phyloP scores from a whole-genome alignment of 2,113 vertebrate species.

The Fregata magnificens region DNA sequence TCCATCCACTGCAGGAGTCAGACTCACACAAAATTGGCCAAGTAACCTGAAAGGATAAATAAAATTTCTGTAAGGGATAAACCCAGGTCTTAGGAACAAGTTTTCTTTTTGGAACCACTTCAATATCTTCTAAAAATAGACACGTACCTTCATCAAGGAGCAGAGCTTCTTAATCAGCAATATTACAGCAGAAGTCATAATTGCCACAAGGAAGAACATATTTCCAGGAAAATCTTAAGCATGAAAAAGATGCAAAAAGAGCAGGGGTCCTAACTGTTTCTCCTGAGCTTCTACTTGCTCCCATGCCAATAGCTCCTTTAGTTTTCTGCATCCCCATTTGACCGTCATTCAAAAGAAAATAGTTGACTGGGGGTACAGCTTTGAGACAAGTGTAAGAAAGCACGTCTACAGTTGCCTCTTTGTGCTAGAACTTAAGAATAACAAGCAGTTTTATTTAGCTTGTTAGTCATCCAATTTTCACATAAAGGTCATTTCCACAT shows the following conservation, averaged over 20 bases:
- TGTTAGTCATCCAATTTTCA: background rate
- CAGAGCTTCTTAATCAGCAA: background rate
- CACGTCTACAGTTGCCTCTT: background rate
- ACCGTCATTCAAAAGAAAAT: background rate
- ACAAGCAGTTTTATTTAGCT: slow-evolving; percentile 3
- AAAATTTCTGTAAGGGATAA: background rate
- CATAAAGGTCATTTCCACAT: background rate
- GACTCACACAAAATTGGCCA: background rate
- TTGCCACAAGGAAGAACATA: background rate
- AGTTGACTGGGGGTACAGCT: background rate
- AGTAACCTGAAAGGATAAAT: background rate
- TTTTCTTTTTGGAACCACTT: background rate
- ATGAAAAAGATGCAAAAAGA: background rate
- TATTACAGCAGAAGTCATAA: background rate
- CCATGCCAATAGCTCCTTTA: background rate
- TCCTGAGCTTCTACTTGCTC: background rate
- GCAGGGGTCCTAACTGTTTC: background rate
- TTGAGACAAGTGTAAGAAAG: background rate
- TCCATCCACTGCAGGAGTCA: background rate
- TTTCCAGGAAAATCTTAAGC: background rate
- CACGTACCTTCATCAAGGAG: background rate
- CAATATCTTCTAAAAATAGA: background rate
- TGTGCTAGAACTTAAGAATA: background rate
- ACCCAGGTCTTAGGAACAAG: background rate
- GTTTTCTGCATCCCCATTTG: background rate